A percentile compares a stretch with the other conserved stretches of the same genome.
Evolutionary conservation across 2,113 vertebrate genomes (phyloP).

Genomic region (Phasianus colchicus): DNA sequence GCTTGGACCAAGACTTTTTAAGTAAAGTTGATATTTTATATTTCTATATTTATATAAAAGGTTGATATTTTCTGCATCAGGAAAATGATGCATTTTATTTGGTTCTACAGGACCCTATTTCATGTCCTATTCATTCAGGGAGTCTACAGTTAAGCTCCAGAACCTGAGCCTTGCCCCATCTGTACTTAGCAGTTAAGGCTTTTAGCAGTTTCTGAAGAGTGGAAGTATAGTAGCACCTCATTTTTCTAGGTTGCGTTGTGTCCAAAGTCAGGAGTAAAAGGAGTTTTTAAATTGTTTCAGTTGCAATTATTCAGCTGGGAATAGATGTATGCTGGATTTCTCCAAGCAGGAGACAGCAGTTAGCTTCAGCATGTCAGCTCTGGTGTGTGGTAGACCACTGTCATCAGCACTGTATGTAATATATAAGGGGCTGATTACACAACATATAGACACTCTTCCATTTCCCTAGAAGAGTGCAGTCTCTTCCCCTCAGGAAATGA

Average conservation of each 20-base stretch:
- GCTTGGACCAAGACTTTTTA: background rate
- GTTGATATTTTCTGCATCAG: background rate
- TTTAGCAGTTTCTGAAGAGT: background rate
- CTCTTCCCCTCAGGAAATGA: slow-evolving; percentile 14
- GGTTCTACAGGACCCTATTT: background rate
- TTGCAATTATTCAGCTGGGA: background rate
- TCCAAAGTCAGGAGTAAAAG: background rate
- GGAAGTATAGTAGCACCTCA: background rate
- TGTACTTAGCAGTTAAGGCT: background rate
- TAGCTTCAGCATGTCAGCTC: background rate
- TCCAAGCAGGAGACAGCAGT: background rate
- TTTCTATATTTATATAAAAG: background rate
- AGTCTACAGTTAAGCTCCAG: background rate
- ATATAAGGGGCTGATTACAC: background rate
- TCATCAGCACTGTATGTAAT: background rate
- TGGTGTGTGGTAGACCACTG: background rate
- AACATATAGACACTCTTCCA: background rate
- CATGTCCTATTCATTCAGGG: background rate
- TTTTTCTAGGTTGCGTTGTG: background rate
- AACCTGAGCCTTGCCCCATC: background rate
- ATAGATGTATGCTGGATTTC: background rate
- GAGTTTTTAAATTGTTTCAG: background rate
- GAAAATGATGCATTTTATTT: background rate
- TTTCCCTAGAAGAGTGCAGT: background rate
- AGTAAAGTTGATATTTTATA: background rate